A percentile compares a stretch with the other conserved stretches of the same genome.
These are phyloP conservation scores for Dipus sagitta DNA, from an alignment of 2,797 vertebrate genomes.

Conservation along the genomic window DNA sequence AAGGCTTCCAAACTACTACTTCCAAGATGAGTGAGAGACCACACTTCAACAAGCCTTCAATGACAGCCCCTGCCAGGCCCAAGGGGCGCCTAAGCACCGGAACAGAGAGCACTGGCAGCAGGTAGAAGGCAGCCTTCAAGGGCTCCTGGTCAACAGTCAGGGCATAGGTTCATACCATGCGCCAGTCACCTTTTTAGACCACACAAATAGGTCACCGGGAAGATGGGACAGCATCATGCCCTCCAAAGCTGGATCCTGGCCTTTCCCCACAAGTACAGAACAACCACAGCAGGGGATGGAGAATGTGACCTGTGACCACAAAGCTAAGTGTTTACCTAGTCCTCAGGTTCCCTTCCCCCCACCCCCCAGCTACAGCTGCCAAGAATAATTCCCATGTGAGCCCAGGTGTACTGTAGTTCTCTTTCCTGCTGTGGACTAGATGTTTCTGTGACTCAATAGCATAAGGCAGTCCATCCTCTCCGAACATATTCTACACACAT, in stretches of 20 bases:
- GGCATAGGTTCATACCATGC: not conserved
- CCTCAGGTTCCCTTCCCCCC: not conserved
- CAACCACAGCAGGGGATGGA: not conserved
- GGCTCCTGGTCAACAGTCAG: not conserved
- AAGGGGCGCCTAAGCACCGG: not conserved
- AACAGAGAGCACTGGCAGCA: not conserved
- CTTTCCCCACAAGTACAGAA: not conserved
- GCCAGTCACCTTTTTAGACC: not conserved
- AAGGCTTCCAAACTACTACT: not conserved
- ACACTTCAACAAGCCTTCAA: not conserved
- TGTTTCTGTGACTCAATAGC: too few species aligned
- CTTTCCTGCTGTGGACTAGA: too few species aligned
- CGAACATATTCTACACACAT: accelerated
- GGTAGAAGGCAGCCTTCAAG: not conserved
- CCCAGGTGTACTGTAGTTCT: accelerated
- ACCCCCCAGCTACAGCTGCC: not conserved
- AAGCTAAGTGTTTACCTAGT: not conserved
- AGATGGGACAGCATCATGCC: not conserved
- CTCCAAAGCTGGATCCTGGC: accelerated
- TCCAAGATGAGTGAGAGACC: accelerated
- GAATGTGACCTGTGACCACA: too few species aligned
- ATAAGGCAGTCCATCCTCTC: not conserved
- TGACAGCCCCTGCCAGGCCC: not conserved
- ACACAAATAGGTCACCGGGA: not conserved
- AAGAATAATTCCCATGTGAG: not conserved